Percentiles rank a stretch among this genome's conserved stretches.
These are phyloP conservation scores for Heterotis niloticus DNA, from an alignment of 2,113 vertebrate genomes.

Conservation along the genomic window DNA sequence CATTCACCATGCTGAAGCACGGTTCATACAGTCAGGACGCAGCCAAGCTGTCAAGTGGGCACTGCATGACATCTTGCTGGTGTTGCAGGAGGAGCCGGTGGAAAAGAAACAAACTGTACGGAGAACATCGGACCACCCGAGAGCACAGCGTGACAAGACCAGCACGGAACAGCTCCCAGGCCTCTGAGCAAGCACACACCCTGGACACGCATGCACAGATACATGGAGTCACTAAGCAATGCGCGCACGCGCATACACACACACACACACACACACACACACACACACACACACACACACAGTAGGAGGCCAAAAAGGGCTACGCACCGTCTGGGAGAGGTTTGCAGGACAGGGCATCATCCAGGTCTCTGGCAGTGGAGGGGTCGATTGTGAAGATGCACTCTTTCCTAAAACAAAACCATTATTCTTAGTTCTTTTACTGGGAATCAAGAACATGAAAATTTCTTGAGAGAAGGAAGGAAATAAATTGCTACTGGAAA, in stretches of 20 bases:
- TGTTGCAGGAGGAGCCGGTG: not conserved
- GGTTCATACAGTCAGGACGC: not conserved
- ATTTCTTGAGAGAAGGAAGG: not conserved
- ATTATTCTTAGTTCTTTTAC: not conserved
- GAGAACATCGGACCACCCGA: not conserved
- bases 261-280: no score
- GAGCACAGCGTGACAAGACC: not conserved
- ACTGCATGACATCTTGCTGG: not conserved
- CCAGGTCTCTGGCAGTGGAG: slow-evolving; percentile 88
- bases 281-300: not conserved
- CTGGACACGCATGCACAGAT: not conserved
- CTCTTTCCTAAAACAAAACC: slow-evolving; percentile 70
- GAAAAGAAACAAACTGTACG: not conserved
- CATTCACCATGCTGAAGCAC: not conserved
- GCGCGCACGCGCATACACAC: not conserved
- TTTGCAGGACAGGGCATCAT: slow-evolving; percentile 94
- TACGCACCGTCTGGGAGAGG: slow-evolving; percentile 80
- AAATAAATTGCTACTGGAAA: no score
- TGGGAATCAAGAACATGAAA: not conserved
- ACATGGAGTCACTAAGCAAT: not conserved
- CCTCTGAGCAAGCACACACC: not conserved
- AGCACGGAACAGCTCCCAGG: not conserved
- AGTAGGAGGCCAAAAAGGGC: not conserved
- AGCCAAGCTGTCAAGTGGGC: not conserved
- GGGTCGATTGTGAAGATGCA: slow-evolving; percentile 97